Conservation (phyloP, 2,797 vertebrate genomes). For the Mormyrus proboscirostris region DNA sequence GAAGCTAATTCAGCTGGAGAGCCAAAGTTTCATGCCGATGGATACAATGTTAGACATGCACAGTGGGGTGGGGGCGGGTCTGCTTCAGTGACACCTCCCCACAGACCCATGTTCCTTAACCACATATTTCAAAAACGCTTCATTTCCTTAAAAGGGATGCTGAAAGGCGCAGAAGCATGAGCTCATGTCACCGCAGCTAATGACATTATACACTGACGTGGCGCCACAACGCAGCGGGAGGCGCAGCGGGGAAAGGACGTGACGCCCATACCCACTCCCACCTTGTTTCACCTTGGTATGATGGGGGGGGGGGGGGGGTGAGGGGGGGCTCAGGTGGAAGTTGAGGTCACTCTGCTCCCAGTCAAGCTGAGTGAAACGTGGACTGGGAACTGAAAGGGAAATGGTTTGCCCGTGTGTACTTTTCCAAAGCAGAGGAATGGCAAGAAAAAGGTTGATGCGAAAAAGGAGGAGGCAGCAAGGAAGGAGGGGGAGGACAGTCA, state of each 20-base stretch:
- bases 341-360: background rate
- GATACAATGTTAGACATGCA: background rate
- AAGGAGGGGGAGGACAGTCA: background rate
- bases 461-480: background rate
- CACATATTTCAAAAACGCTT: background rate
- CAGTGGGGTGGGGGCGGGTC: background rate
- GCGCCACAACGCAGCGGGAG: background rate
- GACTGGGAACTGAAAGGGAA: background rate
- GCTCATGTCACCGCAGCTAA: background rate
- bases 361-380: background rate
- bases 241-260: slow-evolving; percentile 52
- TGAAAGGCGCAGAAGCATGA: background rate
- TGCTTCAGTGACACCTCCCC: background rate
- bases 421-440: background rate
- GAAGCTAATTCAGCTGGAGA: background rate
- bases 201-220: background rate
- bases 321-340: background rate
- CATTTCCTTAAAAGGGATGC: background rate
- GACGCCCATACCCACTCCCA: slow-evolving; percentile 63
- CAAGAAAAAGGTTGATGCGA: background rate
- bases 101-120: background rate
- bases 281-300: slow-evolving; percentile 67
- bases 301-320: slow-evolving; percentile 14
- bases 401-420: background rate
- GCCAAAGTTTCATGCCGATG: background rate